phyloP scores from a whole-genome alignment of 2,797 vertebrate genomes.

The Stomatorhinus walkeri region DNA sequence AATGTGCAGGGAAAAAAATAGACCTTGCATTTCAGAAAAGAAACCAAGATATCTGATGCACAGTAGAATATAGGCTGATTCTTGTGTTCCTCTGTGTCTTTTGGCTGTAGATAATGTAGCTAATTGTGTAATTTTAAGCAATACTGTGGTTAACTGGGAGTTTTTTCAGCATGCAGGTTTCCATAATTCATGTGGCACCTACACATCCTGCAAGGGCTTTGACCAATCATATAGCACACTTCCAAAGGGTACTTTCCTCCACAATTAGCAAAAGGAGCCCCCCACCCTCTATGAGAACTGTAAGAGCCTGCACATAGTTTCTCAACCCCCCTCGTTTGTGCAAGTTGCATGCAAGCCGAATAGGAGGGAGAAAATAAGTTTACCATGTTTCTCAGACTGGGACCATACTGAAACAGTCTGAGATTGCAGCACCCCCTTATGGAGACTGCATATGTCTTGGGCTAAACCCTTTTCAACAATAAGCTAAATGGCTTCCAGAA shows the following conservation, averaged over 20 bases:
- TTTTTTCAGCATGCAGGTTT: not conserved
- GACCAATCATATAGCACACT: not conserved
- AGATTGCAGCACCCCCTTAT: conserved; percentile 17
- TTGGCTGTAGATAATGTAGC: not conserved
- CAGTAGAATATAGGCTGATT: not conserved
- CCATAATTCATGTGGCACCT: not conserved
- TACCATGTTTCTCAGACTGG: not conserved
- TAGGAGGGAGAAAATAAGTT: not conserved
- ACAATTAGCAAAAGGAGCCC: not conserved
- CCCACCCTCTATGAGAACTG: not conserved
- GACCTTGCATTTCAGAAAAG: not conserved
- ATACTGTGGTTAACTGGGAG: not conserved
- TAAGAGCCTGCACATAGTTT: not conserved
- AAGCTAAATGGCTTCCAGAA: not conserved
- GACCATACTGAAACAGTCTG: not conserved
- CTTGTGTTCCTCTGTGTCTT: not conserved
- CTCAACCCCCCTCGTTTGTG: not conserved
- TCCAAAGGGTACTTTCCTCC: not conserved
- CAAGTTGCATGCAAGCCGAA: not conserved
- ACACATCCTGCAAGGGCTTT: not conserved
- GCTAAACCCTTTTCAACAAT: not conserved
- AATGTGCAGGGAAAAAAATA: not conserved
- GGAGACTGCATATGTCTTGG: conserved; percentile 2
- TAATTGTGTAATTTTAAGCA: not conserved
- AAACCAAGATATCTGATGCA: not conserved